A percentile compares a stretch with the other conserved stretches of the same genome.
These are phyloP conservation scores for Microctonus hyperodae DNA, from an alignment of 2,888 invertebrate species.

Conservation along the genomic window DNA sequence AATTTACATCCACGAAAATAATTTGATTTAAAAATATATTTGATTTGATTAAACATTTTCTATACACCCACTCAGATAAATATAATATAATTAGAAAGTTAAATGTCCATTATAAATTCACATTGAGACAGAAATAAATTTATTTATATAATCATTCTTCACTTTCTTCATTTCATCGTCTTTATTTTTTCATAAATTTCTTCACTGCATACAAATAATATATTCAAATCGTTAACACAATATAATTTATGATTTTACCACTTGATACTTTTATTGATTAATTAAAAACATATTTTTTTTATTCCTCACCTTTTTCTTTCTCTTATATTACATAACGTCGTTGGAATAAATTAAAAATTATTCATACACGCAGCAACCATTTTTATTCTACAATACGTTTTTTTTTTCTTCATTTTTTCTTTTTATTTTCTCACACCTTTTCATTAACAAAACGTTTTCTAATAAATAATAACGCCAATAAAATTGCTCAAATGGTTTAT, in stretches of 20 bases:
- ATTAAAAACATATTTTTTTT: neutral
- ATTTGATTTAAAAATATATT: too few species aligned
- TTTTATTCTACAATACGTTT: too few species aligned
- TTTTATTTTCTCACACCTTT: neutral
- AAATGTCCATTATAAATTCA: constrained; percentile 19
- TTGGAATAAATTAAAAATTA: too few species aligned
- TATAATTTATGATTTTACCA: neutral
- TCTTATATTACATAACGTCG: neutral
- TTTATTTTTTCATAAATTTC: neutral
- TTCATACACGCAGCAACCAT: too few species aligned
- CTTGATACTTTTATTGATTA: neutral
- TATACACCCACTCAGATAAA: too few species aligned
- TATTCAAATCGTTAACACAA: neutral
- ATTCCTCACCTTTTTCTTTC: neutral
- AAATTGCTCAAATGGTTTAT: constrained; percentile 1
- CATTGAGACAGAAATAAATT: constrained; percentile 7
- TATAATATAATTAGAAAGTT: constrained; percentile 17
- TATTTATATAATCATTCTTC: constrained; percentile 7
- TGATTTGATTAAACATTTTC: constrained; percentile 15
- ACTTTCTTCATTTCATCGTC: constrained; percentile 3
- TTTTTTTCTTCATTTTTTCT: neutral
- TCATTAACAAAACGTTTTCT: neutral
- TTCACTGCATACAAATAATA: neutral
- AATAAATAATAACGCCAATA: neutral
- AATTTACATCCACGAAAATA: too few species aligned